phyloP scores from a whole-genome alignment of 1,140 invertebrate genomes.

The Stegodyphus mimosarum region DNA sequence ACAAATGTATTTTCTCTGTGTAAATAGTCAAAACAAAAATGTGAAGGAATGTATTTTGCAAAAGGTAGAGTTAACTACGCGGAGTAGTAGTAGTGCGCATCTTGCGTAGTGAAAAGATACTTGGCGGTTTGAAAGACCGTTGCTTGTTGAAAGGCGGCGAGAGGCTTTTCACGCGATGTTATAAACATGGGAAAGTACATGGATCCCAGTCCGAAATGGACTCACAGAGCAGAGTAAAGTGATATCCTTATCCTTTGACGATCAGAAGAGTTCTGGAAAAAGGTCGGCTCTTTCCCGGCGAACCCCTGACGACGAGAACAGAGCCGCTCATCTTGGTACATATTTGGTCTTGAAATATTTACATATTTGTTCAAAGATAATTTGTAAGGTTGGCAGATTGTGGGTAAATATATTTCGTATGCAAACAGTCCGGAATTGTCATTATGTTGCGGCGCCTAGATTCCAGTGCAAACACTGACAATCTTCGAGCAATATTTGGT shows the following conservation, averaged over 20 bases:
- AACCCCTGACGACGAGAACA: conserved; percentile 45
- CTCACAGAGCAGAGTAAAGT: conserved; percentile 14
- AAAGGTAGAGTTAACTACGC: conserved; percentile 13
- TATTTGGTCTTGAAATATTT: conserved; percentile 62
- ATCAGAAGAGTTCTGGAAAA: conserved; percentile 48
- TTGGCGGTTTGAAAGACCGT: too few relatives aligned
- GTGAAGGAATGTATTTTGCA: background rate
- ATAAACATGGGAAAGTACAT: conserved; percentile 17
- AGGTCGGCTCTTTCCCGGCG: conserved; percentile 43
- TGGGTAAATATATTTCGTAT: conserved; percentile 62
- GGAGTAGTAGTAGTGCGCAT: background rate
- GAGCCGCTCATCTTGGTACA: conserved; percentile 60
- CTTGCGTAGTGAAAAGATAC: too few relatives aligned
- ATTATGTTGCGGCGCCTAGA: conserved; percentile 60
- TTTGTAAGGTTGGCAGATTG: conserved; percentile 62
- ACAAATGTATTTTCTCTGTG: too few relatives aligned
- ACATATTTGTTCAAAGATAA: conserved; percentile 62
- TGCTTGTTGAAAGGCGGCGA: too few relatives aligned
- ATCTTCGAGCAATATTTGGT: conserved; percentile 62
- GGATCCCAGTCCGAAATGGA: background rate
- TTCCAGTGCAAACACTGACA: conserved; percentile 60
- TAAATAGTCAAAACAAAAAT: background rate
- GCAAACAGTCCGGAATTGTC: conserved; percentile 61
- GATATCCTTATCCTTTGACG: conserved; percentile 58
- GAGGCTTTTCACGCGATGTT: too few relatives aligned